Conservation (phyloP, 1,140 invertebrate species). For the Steinernema khuongi region DNA sequence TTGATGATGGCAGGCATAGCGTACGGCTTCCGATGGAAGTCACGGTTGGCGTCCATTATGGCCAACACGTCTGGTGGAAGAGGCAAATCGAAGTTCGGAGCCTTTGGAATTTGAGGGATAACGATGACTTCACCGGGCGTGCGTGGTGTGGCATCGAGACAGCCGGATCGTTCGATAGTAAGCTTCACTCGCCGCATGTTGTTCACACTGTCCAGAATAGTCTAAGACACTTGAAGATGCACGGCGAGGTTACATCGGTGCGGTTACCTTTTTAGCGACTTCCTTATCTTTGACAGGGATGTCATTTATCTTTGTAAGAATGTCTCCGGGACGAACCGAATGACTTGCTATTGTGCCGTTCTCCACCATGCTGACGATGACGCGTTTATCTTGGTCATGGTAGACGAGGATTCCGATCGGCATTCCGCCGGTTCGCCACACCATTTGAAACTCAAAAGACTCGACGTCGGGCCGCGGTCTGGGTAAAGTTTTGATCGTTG, state of each 20-base stretch:
- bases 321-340: constrained; percentile 20
- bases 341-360: constrained; percentile 21
- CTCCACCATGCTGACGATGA: constrained; percentile 28
- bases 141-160: background rate
- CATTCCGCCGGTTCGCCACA: constrained; percentile 27
- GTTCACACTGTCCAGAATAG: background rate
- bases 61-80: background rate
- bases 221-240: background rate
- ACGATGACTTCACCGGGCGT: background rate
- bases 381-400: constrained; percentile 24
- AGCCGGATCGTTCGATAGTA: background rate
- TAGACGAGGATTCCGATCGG: constrained; percentile 29
- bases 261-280: constrained; percentile 23
- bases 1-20: background rate
- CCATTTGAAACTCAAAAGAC: constrained; percentile 25
- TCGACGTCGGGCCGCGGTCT: constrained; percentile 18
- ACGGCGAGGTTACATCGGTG: background rate
- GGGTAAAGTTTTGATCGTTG: constrained; percentile 19
- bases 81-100: background rate
- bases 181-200: background rate
- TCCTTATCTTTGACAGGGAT: constrained; percentile 14
- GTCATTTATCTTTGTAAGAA: constrained; percentile 26
- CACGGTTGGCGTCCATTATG: background rate
- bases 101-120: background rate
- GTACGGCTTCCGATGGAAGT: background rate